These are phyloP conservation scores for Merluccius polli DNA, from an alignment of 2,797 vertebrate species.

Conservation along the genomic window DNA sequence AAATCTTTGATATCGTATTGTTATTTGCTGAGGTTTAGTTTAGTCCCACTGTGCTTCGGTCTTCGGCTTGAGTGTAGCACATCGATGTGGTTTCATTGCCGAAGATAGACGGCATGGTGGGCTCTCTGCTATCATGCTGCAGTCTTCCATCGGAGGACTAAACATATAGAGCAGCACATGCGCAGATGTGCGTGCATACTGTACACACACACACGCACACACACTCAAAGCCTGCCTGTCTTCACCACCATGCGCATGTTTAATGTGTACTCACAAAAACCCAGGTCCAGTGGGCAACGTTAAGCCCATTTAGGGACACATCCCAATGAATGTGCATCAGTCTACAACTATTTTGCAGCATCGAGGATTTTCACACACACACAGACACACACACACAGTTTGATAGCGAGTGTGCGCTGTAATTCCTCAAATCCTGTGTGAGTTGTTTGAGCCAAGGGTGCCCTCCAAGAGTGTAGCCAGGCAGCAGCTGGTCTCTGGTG, in stretches of 20 bases:
- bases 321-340: not conserved
- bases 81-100: not conserved
- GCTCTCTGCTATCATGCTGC: not conserved
- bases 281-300: not conserved
- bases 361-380: not conserved
- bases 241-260: not conserved
- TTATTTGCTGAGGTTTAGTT: not conserved
- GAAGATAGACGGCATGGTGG: not conserved
- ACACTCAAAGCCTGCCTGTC: not conserved
- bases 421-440: constrained; percentile 58
- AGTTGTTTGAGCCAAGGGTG: constrained; percentile 52
- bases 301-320: not conserved
- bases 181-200: not conserved
- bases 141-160: not conserved
- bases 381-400: constrained; percentile 9
- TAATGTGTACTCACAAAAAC: not conserved
- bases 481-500: constrained; percentile 52
- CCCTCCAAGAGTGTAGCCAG: constrained; percentile 57
- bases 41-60: not conserved
- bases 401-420: constrained; percentile 29
- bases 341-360: not conserved
- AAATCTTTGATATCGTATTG: not conserved
- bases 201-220: too few relatives aligned
- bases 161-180: not conserved
- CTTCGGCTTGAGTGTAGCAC: not conserved